Percentiles rank a stretch among this genome's conserved stretches.
Evolutionary conservation across 2,113 vertebrate species (phyloP).

Genomic region (Oryzias curvinotus): DNA sequence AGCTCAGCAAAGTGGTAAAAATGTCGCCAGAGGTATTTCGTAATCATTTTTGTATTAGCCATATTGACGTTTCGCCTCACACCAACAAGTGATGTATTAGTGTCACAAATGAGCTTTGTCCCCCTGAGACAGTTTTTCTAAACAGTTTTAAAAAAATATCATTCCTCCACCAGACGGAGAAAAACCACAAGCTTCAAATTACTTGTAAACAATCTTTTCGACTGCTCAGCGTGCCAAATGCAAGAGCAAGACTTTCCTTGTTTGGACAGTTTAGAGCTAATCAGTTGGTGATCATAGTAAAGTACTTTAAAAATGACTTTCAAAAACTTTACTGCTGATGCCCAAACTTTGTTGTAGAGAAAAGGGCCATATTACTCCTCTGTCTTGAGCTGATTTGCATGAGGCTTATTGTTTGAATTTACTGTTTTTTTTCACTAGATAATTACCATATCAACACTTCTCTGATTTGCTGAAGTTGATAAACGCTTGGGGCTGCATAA

Average conservation of each 20-base stretch:
- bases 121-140: constrained; percentile 47
- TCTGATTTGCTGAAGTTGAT: too few relatives aligned
- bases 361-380: neutral
- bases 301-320: constrained; percentile 56
- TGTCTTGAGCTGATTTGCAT: too few relatives aligned
- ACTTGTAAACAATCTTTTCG: constrained; percentile 63
- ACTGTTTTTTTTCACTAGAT: too few relatives aligned
- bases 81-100: constrained; percentile 70
- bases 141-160: constrained; percentile 49
- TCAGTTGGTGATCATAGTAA: constrained; percentile 50
- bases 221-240: constrained; percentile 20
- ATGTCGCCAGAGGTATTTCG: constrained; percentile 63
- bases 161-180: constrained; percentile 36
- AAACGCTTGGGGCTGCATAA: too few relatives aligned
- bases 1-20: constrained; percentile 70
- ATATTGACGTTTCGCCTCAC: constrained; percentile 69
- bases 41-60: constrained; percentile 73
- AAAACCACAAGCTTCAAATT: constrained; percentile 55
- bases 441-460: too few relatives aligned
- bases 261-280: constrained; percentile 38
- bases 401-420: too few relatives aligned
- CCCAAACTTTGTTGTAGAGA: constrained; percentile 33
- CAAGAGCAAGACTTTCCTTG: constrained; percentile 31
- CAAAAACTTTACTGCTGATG: constrained; percentile 29
- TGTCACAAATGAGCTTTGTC: constrained; percentile 47